Base-by-base conservation (phyloP, 2,113 vertebrate species). In the Peromyscus polionotus region DNA sequence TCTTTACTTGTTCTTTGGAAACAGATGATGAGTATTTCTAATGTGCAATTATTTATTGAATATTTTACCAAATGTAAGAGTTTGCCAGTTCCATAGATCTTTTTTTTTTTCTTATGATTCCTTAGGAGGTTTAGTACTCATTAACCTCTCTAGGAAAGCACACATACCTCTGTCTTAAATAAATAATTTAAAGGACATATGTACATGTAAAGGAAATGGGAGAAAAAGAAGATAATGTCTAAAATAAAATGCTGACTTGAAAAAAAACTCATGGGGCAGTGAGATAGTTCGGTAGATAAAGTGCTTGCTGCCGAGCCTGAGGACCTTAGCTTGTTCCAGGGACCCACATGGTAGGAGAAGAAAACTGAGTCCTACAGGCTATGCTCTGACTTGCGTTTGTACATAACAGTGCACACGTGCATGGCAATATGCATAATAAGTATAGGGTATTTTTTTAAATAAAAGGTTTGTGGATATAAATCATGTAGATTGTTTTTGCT, bases 1-100 rank as follows among this genome's bases (percentile, higher is more conserved):
- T 77, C 77, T 90, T 77, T 90, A 77, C 88, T 63, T 90, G 57
- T 45, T 45, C 39, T 63, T 65, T 63, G 39, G 39, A 63, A 76
- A 36, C 28, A 90, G 57, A 90, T 48, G 39, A 65, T 65, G 57
- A 48, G 2, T 77, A 48, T 77, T 76, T 36, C 57, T 63, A 63
- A 90, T 48, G 19, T 90, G 31, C 11, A 90, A 90, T 48, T 77
- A 63, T 63, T 77, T 76, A 77, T 33, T 16, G 57, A 63, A 63
- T 12, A 63, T 61, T 76, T 76, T 26, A 48, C 73, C 57, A 76
- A 63, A 36, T 3, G 3, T 33, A 11, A 90, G 28, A 77, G n/a
- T 36, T 61, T 36, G 39, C 57, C 19, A 63, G 12, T 36, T 63
- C 20, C 9, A 36, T 63, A 89, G 26, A 22, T 33, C 11, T 81